Base-by-base conservation (phyloP, 2,113 vertebrate genomes). In the Seriola rivoliana region DNA sequence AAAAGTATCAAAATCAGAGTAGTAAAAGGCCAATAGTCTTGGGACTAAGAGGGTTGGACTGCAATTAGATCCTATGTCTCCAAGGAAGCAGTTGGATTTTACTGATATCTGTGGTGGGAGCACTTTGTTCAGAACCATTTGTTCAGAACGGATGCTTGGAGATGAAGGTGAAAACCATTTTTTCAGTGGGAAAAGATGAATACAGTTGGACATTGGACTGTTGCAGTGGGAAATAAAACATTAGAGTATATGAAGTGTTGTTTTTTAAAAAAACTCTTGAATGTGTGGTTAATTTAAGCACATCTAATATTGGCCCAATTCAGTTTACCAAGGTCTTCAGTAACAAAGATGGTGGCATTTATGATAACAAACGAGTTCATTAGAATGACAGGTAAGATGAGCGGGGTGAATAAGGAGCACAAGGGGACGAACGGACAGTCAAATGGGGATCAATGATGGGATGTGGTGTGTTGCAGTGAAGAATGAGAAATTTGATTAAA, bases 1-100 rank as follows among this genome's bases (percentile, higher is more conserved):
- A 11, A 81, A 82, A 69, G 70, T 79, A 72, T 81, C 77, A 82
- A 74, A 85, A 85, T 85, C 73, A 19, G 38, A 77, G 63, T 9
- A 48, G 54, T 75, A 71, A 78, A 82, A 42, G 11, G 57, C 66
- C 59, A 14, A 66, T 77, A 8, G 55, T 63, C 59, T 50, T 44
- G 68, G 40, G 78, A 81, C 57, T 64, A 11, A 34, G 34, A 59
- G 59, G 38, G 38, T 67, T 71, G 48, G 42, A 7, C 71, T 89
- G 40, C 59, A 62, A 91, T 88, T 79, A 82, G 50, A 84, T 73
- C 57, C 1, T 17, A 29, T 52, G 48, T 67, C 74, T 74, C 60
- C 10, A 29, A 75, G 52, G 77, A 78, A 12, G 54, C 21, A 19
- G 8, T 62, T 75, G 42, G 62, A 68, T 78, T 86, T 72, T 66